phyloP scores from a whole-genome alignment of 2,888 invertebrate species.

The Hypselothyrea guttata region DNA sequence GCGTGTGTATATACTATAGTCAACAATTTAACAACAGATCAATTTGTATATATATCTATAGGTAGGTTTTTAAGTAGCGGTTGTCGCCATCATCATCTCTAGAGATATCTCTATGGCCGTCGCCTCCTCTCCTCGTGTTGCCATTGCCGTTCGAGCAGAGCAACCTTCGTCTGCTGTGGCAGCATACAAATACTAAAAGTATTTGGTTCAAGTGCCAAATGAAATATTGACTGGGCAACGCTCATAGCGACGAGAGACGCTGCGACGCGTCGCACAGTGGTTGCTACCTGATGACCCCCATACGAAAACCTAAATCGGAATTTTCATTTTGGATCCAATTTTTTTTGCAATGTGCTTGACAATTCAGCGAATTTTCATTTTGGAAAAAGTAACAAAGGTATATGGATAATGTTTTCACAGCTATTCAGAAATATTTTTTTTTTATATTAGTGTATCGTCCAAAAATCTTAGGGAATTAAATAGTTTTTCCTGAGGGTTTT shows the following conservation, averaged over 20 bases:
- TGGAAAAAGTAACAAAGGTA: too few species aligned
- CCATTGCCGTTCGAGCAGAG: conserved; percentile 18
- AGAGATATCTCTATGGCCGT: too few species aligned
- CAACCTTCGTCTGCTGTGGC: conserved; percentile 60
- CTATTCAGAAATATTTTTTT: too few species aligned
- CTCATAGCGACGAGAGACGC: conserved; percentile 37
- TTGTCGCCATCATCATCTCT: conserved; percentile 26
- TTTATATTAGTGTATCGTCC: too few species aligned
- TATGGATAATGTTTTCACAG: too few species aligned
- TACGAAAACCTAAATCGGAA: too few species aligned
- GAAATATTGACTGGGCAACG: conserved; percentile 74
- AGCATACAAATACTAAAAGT: conserved; percentile 72
- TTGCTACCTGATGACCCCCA: too few species aligned
- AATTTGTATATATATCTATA: conserved; percentile 7
- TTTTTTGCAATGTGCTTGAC: too few species aligned
- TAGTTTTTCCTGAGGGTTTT: too few species aligned
- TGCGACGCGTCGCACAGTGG: conserved; percentile 10
- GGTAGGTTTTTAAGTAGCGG: conserved; percentile 36
- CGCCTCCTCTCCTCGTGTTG: conserved; percentile 5
- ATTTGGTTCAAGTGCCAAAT: conserved; percentile 76
- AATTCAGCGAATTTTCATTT: too few species aligned
- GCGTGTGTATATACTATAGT: neutral
- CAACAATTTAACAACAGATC: neutral
- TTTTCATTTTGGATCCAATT: too few species aligned
- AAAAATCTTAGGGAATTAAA: too few species aligned